Evolutionary conservation across 2,797 vertebrate species (phyloP), one percentile per base, ranked within the genome.

Genomic region (Erethizon dorsatum): DNA sequence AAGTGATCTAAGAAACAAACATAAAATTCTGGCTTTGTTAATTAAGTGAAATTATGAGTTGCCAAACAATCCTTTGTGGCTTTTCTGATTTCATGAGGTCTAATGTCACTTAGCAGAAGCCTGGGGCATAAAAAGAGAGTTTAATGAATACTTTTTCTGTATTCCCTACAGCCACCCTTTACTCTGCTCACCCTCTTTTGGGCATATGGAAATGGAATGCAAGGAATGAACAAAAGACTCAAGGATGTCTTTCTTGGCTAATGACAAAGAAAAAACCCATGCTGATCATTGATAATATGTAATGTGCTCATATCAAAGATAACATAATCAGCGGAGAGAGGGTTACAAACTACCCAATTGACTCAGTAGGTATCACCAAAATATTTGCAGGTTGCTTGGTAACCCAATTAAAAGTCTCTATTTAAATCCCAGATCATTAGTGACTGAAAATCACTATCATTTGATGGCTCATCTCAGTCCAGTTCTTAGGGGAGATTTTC

Each of bases 331-430:
- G 97, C 94, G 82, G 47, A 95, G 88, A 97, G 67, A 88, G 77
- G 95, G 77, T 97, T 97, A 96, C 96, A 97, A 97, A 97, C 92
- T 96, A 96, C 90, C 94, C 96, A 95, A 96, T 80, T 96, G 97
- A 96, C 97, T 93, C 97, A 98, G 98, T 97, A 98, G 97, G 97
- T 96, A 97, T 90, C 97, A 97, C 97, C 97, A 98, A 98, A 98
- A 98, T 98, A 97, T 98, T 98, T 98, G 96, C 87, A 98, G 94
- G 98, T 98, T 98, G 98, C 97, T 97, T 98, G 94, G 98, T 97
- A 98, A 98, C 98, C 89, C 97, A 98, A 98, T 98, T 98, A 98
- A 98, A 98, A 97, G 96, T 96, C 90, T 88, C 97, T 97, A 98
- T 97, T 97, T 96, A 97, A 98, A 97, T 97, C 96, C 95, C 57